Evolutionary conservation across 2,888 invertebrate species (phyloP).

Genomic region (Zaprionus obscuricornis): DNA sequence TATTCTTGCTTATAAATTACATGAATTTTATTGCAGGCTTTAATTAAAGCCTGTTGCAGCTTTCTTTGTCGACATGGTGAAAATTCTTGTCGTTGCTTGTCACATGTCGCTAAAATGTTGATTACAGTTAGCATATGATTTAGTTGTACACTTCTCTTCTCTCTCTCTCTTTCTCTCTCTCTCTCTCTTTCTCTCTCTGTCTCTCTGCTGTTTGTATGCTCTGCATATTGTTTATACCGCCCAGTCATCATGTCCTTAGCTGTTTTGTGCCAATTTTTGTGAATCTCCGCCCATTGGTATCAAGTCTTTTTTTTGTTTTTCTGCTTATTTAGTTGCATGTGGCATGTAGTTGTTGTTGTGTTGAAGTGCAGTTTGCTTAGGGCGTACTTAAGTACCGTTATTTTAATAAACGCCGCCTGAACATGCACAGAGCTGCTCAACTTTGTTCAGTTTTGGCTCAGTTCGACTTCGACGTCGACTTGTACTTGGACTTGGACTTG

Average conservation of each 20-base stretch:
- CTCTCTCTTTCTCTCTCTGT: neutral
- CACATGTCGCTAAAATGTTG: slow-evolving; percentile 44
- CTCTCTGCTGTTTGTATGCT: too few relatives aligned
- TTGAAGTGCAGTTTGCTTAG: slow-evolving; percentile 69
- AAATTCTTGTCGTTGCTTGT: slow-evolving; percentile 24
- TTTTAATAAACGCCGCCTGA: slow-evolving; percentile 74
- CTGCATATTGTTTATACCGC: too few relatives aligned
- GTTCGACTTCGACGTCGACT: neutral
- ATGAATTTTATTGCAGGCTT: too few relatives aligned
- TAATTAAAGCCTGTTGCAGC: too few relatives aligned
- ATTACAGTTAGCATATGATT: slow-evolving; percentile 36
- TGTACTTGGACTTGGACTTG: too few relatives aligned
- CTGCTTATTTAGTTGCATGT: slow-evolving; percentile 25
- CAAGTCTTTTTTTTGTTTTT: slow-evolving; percentile 23
- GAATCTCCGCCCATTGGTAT: slow-evolving; percentile 22
- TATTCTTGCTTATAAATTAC: slow-evolving; percentile 4
- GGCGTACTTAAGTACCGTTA: slow-evolving; percentile 79
- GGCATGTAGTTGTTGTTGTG: slow-evolving; percentile 26
- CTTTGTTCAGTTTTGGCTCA: too few relatives aligned
- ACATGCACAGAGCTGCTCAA: slow-evolving; percentile 46
- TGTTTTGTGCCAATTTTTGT: slow-evolving; percentile 37
- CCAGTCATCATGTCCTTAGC: neutral
- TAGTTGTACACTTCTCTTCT: slow-evolving; percentile 8
- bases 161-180: slow-evolving; percentile 6
- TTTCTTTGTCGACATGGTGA: slow-evolving; percentile 25